Base-by-base conservation (phyloP, 2,797 vertebrate species). In the Platalea minor region DNA sequence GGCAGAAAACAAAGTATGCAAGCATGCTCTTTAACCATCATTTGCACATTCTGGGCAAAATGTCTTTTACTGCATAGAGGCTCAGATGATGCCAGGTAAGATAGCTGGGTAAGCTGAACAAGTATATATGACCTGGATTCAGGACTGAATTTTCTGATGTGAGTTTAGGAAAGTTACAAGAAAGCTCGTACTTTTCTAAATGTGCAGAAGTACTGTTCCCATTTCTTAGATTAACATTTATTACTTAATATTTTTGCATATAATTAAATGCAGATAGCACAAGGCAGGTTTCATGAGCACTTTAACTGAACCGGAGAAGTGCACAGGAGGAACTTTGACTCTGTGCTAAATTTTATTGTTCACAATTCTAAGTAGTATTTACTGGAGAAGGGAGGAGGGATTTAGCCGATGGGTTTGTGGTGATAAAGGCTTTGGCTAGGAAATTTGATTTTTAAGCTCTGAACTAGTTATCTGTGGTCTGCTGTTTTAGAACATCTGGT, bases 371-470 rank as follows among this genome's bases (percentile, higher is more conserved):
- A 91, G 67, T 48, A 69, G 48, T 89, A 33, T 68, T 90, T 91
- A 43, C 72, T 77, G 77, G 59, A 75, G 63, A 59, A 70, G 9
- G 35, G 53, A 87, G 45, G 60, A 64, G 33, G 45, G 78, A 85
- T 89, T 96, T 96, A 89, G 51, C 48, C 39, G 9, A 46, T 85
- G 60, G 24, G n/a, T 84, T 91, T 93, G 65, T 78, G 45, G 35
- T 92, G 74, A 88, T 92, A 84, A 92, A 85, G 85, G 48, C 94
- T 94, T 76, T 92, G 91, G 51, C 59, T 94, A 92, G 59, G 73
- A 96, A 95, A 94, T 94, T 91, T 88, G 83, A 86, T 96, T 92
- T 91, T 89, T 97, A 95, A 95, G 95, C 94, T 94, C 91, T 96
- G 90, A 91, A 95, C 68, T 76, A 88, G 92, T 96, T 94, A 61